These are phyloP conservation scores for Leistus spinibarbis DNA, from an alignment of 2,888 invertebrate genomes.

Conservation along the genomic window DNA sequence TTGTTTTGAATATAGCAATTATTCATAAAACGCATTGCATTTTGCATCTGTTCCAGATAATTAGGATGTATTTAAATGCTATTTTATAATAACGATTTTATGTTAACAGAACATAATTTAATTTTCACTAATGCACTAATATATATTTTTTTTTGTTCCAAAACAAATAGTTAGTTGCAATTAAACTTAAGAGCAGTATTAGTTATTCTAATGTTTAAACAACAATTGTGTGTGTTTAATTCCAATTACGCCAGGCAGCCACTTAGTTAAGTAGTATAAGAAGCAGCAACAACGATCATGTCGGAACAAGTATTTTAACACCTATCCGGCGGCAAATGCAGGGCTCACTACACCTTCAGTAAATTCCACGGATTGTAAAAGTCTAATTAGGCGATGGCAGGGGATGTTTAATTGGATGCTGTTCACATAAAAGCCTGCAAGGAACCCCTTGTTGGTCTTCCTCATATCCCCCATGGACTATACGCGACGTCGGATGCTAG, in stretches of 20 bases:
- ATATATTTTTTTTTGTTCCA: too few relatives aligned
- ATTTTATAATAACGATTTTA: too few relatives aligned
- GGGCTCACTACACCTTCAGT: constrained; percentile 9
- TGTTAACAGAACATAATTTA: too few relatives aligned
- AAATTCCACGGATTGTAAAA: constrained; percentile 48
- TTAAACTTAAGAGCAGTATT: too few relatives aligned
- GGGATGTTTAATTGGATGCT: constrained; percentile 46
- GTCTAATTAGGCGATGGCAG: constrained; percentile 46
- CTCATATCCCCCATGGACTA: not conserved
- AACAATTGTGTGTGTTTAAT: not conserved
- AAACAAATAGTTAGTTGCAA: too few relatives aligned
- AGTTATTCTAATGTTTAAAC: too few relatives aligned
- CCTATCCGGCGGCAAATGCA: not conserved
- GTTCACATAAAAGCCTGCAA: not conserved
- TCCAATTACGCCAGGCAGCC: not conserved
- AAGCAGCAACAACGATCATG: not conserved
- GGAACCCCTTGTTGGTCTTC: not conserved
- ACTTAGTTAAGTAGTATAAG: not conserved
- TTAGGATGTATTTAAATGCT: too few relatives aligned
- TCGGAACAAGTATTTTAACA: not conserved
- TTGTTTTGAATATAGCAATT: too few relatives aligned
- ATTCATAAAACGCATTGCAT: too few relatives aligned
- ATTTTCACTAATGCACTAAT: too few relatives aligned
- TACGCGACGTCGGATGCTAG: not conserved
- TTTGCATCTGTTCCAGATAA: too few relatives aligned